Percentiles rank a stretch among this genome's conserved stretches.
Evolutionary conservation across 1,140 invertebrate genomes (phyloP).

Genomic region (Copidosoma floridanum): DNA sequence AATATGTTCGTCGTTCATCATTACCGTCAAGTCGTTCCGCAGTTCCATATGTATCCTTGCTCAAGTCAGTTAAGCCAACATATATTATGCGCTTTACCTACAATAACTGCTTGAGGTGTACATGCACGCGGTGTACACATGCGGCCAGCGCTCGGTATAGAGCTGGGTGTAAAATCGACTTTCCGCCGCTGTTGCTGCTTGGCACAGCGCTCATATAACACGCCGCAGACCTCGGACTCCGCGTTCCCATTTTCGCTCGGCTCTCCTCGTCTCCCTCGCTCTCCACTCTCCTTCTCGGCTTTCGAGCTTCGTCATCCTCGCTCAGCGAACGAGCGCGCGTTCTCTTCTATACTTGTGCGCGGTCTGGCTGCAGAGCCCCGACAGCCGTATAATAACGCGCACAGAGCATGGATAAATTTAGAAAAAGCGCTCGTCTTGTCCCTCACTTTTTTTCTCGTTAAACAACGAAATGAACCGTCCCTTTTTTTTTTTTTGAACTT

Average conservation of each 20-base stretch:
- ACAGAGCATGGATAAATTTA: constrained; percentile 19
- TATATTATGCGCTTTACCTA: no score
- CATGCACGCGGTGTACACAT: constrained; percentile 43
- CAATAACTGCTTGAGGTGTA: no score
- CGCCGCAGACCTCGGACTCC: constrained; percentile 22
- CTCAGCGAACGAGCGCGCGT: constrained; percentile 23
- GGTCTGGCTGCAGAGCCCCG: constrained; percentile 11
- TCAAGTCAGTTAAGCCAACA: no score
- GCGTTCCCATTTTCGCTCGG: constrained; percentile 41
- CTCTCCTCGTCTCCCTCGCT: constrained; percentile 14
- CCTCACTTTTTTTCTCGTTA: neutral
- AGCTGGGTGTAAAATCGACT: constrained; percentile 30
- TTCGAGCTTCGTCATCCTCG: constrained; percentile 24
- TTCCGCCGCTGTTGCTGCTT: constrained; percentile 27
- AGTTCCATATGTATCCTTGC: no score
- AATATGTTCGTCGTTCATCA: no score
- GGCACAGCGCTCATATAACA: constrained; percentile 3
- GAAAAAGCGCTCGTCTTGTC: neutral
- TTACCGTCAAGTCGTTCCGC: no score
- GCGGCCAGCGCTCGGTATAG: constrained; percentile 37
- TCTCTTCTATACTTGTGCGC: no score
- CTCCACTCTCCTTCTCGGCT: neutral
- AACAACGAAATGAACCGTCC: no score
- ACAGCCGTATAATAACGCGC: no score
- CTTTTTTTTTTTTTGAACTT: no score